phyloP scores from a whole-genome alignment of 2,797 vertebrate genomes.

The Gobio occitaniae region DNA sequence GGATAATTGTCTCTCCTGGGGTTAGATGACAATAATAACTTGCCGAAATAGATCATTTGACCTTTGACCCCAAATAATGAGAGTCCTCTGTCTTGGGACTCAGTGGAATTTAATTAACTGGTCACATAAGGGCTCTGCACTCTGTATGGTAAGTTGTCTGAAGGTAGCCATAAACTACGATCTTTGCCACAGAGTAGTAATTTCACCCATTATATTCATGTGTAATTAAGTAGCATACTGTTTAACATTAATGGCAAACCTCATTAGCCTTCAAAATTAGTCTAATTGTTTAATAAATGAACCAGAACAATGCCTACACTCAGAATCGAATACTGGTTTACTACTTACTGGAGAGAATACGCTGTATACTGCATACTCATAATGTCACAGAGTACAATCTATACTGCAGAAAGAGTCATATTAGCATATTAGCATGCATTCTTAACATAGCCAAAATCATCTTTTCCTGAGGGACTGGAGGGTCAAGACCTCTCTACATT shows the following conservation, averaged over 20 bases:
- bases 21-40: neutral
- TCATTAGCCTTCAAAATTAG: constrained; percentile 13
- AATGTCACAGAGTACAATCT: neutral
- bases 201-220: constrained; percentile 8
- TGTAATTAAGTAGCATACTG: neutral
- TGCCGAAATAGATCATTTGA: neutral
- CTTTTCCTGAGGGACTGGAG: neutral
- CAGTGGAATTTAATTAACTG: neutral
- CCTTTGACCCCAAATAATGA: constrained; percentile 12
- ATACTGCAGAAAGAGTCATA: neutral
- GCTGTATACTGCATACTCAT: neutral
- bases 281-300: neutral
- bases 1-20: neutral
- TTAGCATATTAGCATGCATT: neutral
- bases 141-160: neutral
- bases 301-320: neutral
- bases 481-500: constrained; percentile 22
- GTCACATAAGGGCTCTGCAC: neutral
- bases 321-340: neutral
- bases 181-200: neutral
- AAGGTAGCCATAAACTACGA: neutral
- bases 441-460: neutral
- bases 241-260: neutral
- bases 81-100: neutral
- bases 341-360: neutral